These are phyloP conservation scores for Synanthedon andrenaeformis DNA, from an alignment of 2,888 invertebrate species.

Conservation along the genomic window DNA sequence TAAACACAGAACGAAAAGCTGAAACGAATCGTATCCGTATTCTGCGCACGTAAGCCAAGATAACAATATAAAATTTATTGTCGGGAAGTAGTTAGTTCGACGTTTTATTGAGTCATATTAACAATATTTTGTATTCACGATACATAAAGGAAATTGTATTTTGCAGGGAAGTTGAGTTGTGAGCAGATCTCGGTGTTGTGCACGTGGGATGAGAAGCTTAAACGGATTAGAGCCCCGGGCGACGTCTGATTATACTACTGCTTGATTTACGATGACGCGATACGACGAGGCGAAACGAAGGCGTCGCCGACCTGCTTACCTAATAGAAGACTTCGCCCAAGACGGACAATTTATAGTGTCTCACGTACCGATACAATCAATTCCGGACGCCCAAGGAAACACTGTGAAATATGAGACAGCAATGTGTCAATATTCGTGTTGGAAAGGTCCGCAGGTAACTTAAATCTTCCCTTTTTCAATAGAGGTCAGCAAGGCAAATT, in stretches of 20 bases:
- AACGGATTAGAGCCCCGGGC: conserved; percentile 52
- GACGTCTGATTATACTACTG: conserved; percentile 57
- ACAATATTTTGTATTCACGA: conserved; percentile 26
- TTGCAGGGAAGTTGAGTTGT: conserved; percentile 16
- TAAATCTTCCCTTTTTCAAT: conserved; percentile 22
- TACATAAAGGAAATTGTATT: conserved; percentile 23
- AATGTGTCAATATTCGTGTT: conserved; percentile 37
- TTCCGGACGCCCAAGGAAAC: conserved; percentile 31
- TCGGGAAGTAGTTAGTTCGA: conserved; percentile 31
- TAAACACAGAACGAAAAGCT: conserved; percentile 1
- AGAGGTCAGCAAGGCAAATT: conserved; percentile 26
- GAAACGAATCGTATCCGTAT: conserved; percentile 16
- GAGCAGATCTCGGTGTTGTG: conserved; percentile 42
- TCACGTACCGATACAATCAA: conserved; percentile 44
- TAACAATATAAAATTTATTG: conserved; percentile 34
- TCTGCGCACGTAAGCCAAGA: conserved; percentile 37
- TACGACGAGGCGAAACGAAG: conserved; percentile 33
- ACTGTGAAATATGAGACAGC: conserved; percentile 50
- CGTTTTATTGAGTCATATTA: conserved; percentile 39
- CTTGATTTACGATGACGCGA: conserved; percentile 66
- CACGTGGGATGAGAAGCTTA: conserved; percentile 55
- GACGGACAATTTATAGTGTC: conserved; percentile 56
- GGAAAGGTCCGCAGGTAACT: conserved; percentile 29
- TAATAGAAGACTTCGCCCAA: conserved; percentile 41
- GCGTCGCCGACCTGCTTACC: conserved; percentile 40